A percentile compares a stretch with the other conserved stretches of the same genome.
phyloP scores from a whole-genome alignment of 2,113 vertebrate species.

The Anser cygnoides region DNA sequence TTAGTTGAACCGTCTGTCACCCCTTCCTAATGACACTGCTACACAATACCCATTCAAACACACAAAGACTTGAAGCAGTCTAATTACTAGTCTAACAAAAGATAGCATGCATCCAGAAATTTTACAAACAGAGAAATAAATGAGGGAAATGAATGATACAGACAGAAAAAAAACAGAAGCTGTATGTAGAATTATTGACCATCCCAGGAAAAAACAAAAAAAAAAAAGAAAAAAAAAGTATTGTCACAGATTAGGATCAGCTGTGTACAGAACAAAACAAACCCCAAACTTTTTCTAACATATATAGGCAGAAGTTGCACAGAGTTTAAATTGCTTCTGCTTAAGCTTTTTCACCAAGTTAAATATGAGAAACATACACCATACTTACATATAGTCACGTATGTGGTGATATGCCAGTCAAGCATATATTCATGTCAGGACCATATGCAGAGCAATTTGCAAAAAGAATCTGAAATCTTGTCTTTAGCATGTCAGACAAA shows the following conservation, averaged over 20 bases:
- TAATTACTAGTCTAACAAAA: not conserved
- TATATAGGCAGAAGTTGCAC: not conserved
- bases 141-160: not conserved
- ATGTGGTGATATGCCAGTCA: not conserved
- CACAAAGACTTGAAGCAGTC: not conserved
- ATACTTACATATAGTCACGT: fast-evolving
- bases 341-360: not conserved
- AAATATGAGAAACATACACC: not conserved
- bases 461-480: not conserved
- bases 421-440: not conserved
- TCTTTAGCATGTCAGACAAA: not conserved
- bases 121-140: not conserved
- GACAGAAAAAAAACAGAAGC: not conserved
- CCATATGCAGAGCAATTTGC: not conserved
- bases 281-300: not conserved
- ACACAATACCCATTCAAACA: not conserved
- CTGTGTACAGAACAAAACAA: not conserved
- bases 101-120: not conserved
- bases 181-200: not conserved
- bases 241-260: not conserved
- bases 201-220: not conserved
- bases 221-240: not conserved
- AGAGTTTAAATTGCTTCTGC: not conserved
- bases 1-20: not conserved
- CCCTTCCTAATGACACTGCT: not conserved